These are phyloP conservation scores for Styela clava DNA, from an alignment of 23 tunicate species.

Conservation along the genomic window DNA sequence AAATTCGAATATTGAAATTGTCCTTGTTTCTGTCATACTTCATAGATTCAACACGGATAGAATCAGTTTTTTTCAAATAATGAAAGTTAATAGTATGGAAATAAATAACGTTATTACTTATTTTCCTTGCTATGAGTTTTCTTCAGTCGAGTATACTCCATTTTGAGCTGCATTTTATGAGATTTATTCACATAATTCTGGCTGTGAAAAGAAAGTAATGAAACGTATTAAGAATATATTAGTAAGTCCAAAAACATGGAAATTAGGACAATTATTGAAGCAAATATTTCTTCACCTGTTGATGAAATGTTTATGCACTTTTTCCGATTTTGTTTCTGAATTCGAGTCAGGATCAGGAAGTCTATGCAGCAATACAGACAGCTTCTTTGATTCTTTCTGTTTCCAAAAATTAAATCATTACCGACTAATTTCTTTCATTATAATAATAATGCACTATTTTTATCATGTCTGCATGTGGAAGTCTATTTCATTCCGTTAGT, in stretches of 20 bases:
- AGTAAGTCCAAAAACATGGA: too few species aligned
- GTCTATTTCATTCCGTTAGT: too few species aligned
- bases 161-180: neutral
- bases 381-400: neutral
- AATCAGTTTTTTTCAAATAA: too few species aligned
- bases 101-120: too few species aligned
- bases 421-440: too few species aligned
- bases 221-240: too few species aligned
- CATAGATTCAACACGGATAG: too few species aligned
- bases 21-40: too few species aligned
- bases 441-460: neutral
- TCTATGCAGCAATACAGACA: neutral
- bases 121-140: too few species aligned
- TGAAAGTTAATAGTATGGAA: too few species aligned
- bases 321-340: neutral
- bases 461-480: too few species aligned
- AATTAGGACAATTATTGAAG: neutral
- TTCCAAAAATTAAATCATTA: neutral
- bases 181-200: neutral
- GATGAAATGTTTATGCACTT: neutral
- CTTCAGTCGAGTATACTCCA: neutral
- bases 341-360: neutral
- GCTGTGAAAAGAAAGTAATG: too few species aligned
- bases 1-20: neutral
- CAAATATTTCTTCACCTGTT: neutral